phyloP scores from a whole-genome alignment of 92 coral and sea anemone species.

The Zoanthus sociatus region DNA sequence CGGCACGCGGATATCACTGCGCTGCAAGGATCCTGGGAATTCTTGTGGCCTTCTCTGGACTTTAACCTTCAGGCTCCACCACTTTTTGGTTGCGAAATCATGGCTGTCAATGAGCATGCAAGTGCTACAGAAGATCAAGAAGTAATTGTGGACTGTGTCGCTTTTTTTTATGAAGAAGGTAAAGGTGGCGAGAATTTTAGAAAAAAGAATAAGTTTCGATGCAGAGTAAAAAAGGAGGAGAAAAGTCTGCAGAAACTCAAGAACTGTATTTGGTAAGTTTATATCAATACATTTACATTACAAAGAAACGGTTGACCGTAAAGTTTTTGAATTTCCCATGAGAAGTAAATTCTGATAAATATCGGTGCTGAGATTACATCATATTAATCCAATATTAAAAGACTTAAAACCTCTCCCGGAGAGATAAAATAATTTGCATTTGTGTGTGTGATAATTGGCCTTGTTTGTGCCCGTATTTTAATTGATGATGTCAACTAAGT shows the following conservation, averaged over 20 bases:
- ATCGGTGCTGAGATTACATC: neutral
- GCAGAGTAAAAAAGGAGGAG: slow-evolving; percentile 58
- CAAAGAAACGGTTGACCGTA: slow-evolving; percentile 11
- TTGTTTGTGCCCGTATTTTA: too few species aligned
- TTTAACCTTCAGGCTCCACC: neutral
- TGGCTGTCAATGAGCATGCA: neutral
- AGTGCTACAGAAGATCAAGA: neutral
- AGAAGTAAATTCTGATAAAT: neutral
- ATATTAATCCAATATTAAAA: too few species aligned
- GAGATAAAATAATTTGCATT: too few species aligned
- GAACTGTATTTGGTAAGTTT: too few species aligned
- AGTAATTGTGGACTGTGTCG: slow-evolving; percentile 6
- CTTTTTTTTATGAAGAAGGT: too few species aligned
- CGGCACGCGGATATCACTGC: too few species aligned
- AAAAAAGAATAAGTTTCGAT: too few species aligned
- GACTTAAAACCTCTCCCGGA: too few species aligned
- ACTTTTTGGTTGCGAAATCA: neutral
- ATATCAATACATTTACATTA: slow-evolving; percentile 23
- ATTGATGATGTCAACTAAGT: too few species aligned
- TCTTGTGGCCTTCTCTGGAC: slow-evolving; percentile 8
- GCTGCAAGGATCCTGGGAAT: neutral
- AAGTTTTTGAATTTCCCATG: neutral
- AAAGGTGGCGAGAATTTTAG: too few species aligned
- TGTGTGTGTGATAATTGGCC: too few species aligned
- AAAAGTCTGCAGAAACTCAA: slow-evolving; percentile 55